Evolutionary conservation across 2,888 invertebrate species (phyloP), one percentile per base, ranked within the genome.

Genomic region (Microchrysa polita): DNA sequence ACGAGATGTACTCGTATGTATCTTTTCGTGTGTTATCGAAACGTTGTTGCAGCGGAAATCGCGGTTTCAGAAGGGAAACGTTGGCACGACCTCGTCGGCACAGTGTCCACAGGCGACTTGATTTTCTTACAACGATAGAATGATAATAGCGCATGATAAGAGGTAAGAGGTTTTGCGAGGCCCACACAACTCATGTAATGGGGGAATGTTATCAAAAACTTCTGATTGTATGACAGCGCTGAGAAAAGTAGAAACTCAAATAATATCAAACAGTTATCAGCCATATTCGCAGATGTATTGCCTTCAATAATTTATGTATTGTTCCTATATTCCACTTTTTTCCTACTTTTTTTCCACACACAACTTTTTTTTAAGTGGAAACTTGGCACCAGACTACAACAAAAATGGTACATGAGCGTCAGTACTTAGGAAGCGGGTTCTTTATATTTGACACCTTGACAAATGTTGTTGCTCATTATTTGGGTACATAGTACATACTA

Each of bases 141-240:
- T 42, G 53, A 18, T 42, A 16, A 57, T 55, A 55, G 16, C 57
- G 69, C n/a, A n/a, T n/a, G n/a, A n/a, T n/a, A 69, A 57, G 57
- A 69, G 69, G 27, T 69, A 69, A 69, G 55, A 69, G 69, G 69
- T 69, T 57, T 69, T 57, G 69, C 40, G 42, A 57, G 69, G 69
- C 69, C 55, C 67, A 53, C 67, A 53, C 69, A 55, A 69, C 55
- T 20, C 57, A 52, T 69, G 69, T 69, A 55, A 55, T 69, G 42
- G 69, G 42, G 69, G 57, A 69, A 69, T 69, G 69, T 69, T 69
- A 69, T 69, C 69, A 69, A 69, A 69, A 69, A 69, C 69, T 69
- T 69, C 69, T 69, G 69, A 69, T 69, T 69, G 69, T 69, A 69
- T 69, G 55, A 69, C 69, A 69, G 42, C 42, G 14, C 55, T 18